Evolutionary conservation across 2,797 vertebrate genomes (phyloP), one percentile per base, ranked within the genome.

Genomic region (Microctenopoma lineatum): DNA sequence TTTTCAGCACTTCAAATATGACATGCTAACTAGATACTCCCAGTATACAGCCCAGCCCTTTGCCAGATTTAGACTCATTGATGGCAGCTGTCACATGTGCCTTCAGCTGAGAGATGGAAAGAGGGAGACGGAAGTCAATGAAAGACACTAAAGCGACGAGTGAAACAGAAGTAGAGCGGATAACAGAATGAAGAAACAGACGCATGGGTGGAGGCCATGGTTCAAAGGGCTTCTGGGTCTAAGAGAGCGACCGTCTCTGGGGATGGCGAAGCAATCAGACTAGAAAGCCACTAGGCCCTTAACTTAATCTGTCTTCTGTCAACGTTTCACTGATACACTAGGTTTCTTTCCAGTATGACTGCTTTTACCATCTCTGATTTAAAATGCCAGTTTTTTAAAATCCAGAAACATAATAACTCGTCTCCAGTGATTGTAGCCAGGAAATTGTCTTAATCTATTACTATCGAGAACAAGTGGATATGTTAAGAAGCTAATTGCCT

Each of bases 1-100:
- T 85, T 90, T 90, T 86, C 85, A 88, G 75, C 89, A 88, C 83
- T 75, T 75, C 51, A 50, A 66, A 66, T 67, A 47, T 77, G 80
- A 88, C 84, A 77, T 73, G 80, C 85, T 89, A 88, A 89, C 86
- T 66, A 89, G 88, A 86, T 77, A 68, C 82, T 69, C 50, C 58
- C 88, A 79, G 73, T 48, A 46, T 65, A 41, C 27, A 59, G 54
- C 54, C 77, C 50, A 45, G 56, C 66, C 65, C 52, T 2, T 61
- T 21, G 80, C 84, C 81, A 46, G 46, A 88, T 88, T 89, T 87
- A 88, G 86, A 77, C 58, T 62, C 70, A 79, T 89, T 87, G 87
- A 79, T 88, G 81, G 77, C 88, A 90, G 89, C 84, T 88, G 89
- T 86, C 82, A 81, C 67, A 36, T 25, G 52, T 47, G 53, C 81